Conservation (phyloP, 2,797 vertebrate species). For the Alca torda region DNA sequence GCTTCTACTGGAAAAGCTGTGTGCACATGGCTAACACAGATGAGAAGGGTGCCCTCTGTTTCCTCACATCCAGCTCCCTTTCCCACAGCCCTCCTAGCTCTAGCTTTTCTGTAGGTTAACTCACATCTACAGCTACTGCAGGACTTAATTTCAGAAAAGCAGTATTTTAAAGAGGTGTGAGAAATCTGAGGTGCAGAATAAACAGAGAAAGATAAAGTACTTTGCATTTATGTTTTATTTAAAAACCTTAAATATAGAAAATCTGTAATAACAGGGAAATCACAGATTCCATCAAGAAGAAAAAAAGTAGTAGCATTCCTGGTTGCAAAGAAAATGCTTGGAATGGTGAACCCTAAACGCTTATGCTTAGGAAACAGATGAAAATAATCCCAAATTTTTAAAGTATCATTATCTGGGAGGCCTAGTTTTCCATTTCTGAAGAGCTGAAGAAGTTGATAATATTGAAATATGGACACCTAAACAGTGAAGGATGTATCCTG, state of each 20-base stretch:
- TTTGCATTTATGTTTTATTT: neutral
- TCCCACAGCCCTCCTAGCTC: neutral
- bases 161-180: neutral
- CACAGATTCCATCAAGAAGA: neutral
- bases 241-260: neutral
- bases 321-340: neutral
- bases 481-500: neutral
- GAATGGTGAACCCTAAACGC: neutral
- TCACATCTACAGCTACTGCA: neutral
- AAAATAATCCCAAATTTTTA: neutral
- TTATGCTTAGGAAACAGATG: neutral
- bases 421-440: neutral
- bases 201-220: neutral
- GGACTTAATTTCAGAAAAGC: neutral
- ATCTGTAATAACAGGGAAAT: neutral
- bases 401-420: neutral
- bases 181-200: neutral
- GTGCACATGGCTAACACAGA: accelerated
- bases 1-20: neutral
- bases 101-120: neutral
- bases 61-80: neutral
- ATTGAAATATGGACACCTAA: neutral
- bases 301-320: neutral
- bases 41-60: neutral
- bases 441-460: neutral